These are phyloP conservation scores for Tachysurus vachellii DNA, from an alignment of 2,113 vertebrate species.

Conservation along the genomic window DNA sequence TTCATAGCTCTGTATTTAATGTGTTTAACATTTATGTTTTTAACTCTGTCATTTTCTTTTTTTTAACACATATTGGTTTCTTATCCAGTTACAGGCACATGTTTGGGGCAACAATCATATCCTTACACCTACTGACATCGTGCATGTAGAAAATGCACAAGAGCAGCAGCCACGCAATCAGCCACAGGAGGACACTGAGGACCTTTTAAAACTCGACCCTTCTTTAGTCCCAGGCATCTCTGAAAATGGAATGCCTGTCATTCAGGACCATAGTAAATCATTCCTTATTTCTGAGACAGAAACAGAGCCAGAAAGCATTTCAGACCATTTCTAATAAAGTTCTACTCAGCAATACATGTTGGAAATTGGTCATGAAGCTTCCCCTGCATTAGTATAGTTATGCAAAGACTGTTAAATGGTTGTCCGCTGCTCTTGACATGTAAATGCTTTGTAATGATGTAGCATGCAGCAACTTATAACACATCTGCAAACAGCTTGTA, in stretches of 20 bases:
- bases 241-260: conserved; percentile 55
- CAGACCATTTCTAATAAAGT: not conserved
- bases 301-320: not conserved
- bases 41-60: not conserved
- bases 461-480: not conserved
- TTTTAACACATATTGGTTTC: not conserved
- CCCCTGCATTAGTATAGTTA: not conserved
- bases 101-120: not conserved
- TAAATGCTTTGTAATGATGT: not conserved
- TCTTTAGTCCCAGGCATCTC: not conserved
- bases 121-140: not conserved
- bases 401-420: not conserved
- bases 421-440: not conserved
- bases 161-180: not conserved
- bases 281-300: conserved; percentile 16
- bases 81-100: not conserved
- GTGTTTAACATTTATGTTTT: not conserved
- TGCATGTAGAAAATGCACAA: not conserved
- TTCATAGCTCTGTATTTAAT: not conserved
- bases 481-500: not conserved
- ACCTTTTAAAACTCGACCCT: not conserved
- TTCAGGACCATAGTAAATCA: conserved; percentile 62
- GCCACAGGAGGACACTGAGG: conserved; percentile 31
- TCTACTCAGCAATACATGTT: not conserved
- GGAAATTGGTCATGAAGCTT: not conserved